Percentiles rank a stretch among this genome's conserved stretches.
Conservation (phyloP, 2,888 invertebrate genomes). For the Zonitis immaculata region DNA sequence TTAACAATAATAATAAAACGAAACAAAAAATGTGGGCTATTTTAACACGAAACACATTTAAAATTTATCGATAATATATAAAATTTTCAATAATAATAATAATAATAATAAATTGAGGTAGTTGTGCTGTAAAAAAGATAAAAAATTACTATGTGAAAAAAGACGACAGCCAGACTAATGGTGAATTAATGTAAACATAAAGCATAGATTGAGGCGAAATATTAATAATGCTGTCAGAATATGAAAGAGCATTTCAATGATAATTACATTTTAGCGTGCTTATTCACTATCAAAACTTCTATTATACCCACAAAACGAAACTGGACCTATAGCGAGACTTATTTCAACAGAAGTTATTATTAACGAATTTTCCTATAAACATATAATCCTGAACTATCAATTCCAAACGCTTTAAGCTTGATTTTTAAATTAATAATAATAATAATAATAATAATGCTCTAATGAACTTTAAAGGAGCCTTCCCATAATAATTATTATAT, state of each 20-base stretch:
- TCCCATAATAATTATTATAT: neutral
- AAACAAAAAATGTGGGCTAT: constrained; percentile 17
- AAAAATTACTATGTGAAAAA: constrained; percentile 7
- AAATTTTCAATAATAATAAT: neutral
- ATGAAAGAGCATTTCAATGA: constrained; percentile 41
- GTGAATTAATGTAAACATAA: constrained; percentile 40
- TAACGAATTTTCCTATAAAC: constrained; percentile 9
- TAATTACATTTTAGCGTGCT: constrained; percentile 45
- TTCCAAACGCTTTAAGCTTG: constrained; percentile 9
- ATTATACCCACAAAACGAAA: too few relatives aligned
- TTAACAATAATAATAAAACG: constrained; percentile 5
- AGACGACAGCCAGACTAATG: constrained; percentile 27
- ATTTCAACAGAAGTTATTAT: constrained; percentile 16
- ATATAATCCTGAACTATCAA: constrained; percentile 14
- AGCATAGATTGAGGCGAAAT: constrained; percentile 31
- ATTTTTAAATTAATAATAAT: constrained; percentile 13
- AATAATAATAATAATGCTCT: constrained; percentile 8
- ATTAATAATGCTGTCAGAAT: constrained; percentile 43
- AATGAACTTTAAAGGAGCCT: neutral
- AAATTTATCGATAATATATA: constrained; percentile 2
- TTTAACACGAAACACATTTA: constrained; percentile 13
- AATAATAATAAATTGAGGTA: constrained; percentile 3
- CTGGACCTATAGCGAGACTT: constrained; percentile 28
- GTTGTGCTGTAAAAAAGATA: neutral
- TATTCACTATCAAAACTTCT: constrained; percentile 30